Conservation (phyloP, 2,113 vertebrate species). For the Mus spicilegus region DNA sequence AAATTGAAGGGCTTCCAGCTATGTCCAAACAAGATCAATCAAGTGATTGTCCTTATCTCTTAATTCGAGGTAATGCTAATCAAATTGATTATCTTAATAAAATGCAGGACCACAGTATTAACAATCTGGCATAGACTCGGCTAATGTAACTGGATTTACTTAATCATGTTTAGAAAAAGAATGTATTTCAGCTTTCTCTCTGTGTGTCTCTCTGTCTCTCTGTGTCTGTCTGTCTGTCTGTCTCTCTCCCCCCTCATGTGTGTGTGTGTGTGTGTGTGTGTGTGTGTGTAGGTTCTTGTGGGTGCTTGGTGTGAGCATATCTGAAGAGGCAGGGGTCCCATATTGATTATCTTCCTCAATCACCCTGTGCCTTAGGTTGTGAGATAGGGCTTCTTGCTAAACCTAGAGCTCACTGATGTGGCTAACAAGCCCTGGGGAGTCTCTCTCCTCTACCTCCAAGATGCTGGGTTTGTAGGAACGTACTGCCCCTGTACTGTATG, state of each 20-base stretch:
- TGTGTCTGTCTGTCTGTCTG: not conserved
- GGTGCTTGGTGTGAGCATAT: not conserved
- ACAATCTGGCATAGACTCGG: constrained; percentile 34
- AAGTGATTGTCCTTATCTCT: constrained; percentile 40
- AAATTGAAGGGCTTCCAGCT: constrained; percentile 15
- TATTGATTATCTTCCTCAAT: not conserved
- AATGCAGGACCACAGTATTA: not conserved
- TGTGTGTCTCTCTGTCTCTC: not conserved
- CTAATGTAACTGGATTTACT: constrained; percentile 9
- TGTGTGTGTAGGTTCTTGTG: not conserved
- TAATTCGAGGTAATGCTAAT: constrained; percentile 50
- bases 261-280: too few species aligned
- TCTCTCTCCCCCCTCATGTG: not conserved
- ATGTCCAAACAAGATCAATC: constrained; percentile 57
- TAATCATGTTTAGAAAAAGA: constrained; percentile 39
- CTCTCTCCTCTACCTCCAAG: not conserved
- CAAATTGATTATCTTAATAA: not conserved
- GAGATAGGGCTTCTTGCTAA: not conserved
- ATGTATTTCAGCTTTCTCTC: not conserved
- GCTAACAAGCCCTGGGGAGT: not conserved
- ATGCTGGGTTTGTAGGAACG: not conserved
- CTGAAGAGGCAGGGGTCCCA: not conserved
- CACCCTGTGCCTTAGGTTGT: not conserved
- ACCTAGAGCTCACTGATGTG: not conserved
- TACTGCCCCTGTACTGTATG: not conserved